Conservation (phyloP, 1,140 invertebrate genomes). For the Potamilus streckersoni region DNA sequence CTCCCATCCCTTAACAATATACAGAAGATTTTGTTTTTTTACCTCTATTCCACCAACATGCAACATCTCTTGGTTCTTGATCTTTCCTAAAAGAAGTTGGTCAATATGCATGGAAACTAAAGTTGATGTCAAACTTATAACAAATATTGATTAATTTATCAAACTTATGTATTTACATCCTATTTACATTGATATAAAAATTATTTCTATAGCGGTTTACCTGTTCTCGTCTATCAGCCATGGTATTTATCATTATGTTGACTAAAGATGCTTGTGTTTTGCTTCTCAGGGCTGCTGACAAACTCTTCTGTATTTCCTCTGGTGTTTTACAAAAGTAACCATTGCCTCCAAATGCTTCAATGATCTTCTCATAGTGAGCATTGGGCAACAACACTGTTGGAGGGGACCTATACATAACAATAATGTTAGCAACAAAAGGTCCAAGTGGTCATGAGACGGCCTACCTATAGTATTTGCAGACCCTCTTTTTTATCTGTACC, state of each 20-base stretch:
- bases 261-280: slow-evolving; percentile 85
- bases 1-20: too few relatives aligned
- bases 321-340: slow-evolving; percentile 84
- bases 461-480: not conserved
- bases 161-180: too few relatives aligned
- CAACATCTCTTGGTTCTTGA: too few relatives aligned
- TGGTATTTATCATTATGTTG: slow-evolving; percentile 90
- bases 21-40: too few relatives aligned
- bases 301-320: slow-evolving; percentile 78
- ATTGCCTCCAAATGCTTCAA: slow-evolving; percentile 83
- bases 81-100: too few relatives aligned
- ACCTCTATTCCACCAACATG: too few relatives aligned
- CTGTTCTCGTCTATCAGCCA: slow-evolving; percentile 90
- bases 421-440: not conserved
- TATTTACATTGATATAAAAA: too few relatives aligned
- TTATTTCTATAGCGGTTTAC: slow-evolving; percentile 48
- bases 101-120: too few relatives aligned
- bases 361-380: slow-evolving; percentile 89
- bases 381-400: slow-evolving; percentile 82
- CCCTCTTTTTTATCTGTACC: too few relatives aligned
- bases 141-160: too few relatives aligned
- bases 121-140: too few relatives aligned
- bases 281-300: slow-evolving; percentile 75
- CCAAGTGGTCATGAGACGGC: not conserved
- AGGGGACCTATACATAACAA: slow-evolving; percentile 78